Conservation (phyloP, 2,113 vertebrate species). For the Synchiropus splendidus region DNA sequence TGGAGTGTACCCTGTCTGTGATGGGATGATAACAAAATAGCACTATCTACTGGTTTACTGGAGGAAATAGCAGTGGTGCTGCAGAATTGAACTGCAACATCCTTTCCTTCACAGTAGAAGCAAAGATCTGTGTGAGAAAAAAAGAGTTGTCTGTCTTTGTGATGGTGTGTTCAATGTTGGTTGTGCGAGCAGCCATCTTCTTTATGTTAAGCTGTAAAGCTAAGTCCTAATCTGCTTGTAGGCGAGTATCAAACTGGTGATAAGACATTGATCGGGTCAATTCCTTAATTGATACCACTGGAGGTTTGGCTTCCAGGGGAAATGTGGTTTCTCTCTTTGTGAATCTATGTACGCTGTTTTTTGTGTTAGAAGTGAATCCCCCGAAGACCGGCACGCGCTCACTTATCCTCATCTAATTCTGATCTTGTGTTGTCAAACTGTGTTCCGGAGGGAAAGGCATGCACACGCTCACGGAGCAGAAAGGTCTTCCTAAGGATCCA, state of each 20-base stretch:
- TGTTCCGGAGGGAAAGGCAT: conserved; percentile 19
- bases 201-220: conserved; percentile 47
- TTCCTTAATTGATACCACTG: conserved; percentile 57
- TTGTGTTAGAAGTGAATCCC: conserved; percentile 39
- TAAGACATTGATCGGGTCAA: conserved; percentile 54
- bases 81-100: too few species aligned
- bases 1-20: too few species aligned
- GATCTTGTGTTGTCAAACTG: conserved; percentile 36
- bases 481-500: conserved; percentile 29
- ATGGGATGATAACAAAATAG: too few species aligned
- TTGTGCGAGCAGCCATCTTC: conserved; percentile 18
- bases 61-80: too few species aligned
- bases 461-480: conserved; percentile 12
- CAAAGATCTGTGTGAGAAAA: too few species aligned
- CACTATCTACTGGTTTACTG: too few species aligned
- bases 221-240: conserved; percentile 58
- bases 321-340: conserved; percentile 9
- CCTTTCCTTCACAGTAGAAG: too few species aligned
- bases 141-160: too few species aligned
- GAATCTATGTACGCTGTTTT: conserved; percentile 15
- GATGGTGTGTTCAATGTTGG: too few species aligned
- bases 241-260: conserved; percentile 39
- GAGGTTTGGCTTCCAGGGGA: conserved; percentile 31
- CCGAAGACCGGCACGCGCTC: conserved; percentile 35
- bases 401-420: conserved; percentile 56